phyloP scores from a whole-genome alignment of 2,888 invertebrate genomes.

The Lasioglossum malachurum region DNA sequence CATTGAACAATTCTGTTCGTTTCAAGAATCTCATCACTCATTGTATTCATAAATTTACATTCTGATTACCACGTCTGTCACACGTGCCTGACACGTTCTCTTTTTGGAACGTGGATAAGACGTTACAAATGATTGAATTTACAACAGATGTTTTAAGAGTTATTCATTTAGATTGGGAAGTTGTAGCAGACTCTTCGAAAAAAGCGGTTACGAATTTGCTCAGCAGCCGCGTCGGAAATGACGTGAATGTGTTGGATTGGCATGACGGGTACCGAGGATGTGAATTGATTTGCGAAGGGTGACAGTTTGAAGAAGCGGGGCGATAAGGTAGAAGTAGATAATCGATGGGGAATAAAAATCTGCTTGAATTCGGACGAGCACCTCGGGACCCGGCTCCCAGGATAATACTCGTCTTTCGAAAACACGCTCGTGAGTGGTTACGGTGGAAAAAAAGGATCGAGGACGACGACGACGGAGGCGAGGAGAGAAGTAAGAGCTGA shows the following conservation, averaged over 20 bases:
- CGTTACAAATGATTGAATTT: background rate
- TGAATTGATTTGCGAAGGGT: background rate
- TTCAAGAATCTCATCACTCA: background rate
- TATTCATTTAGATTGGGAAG: too few relatives aligned
- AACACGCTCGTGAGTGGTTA: conserved; percentile 43
- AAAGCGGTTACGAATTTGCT: background rate
- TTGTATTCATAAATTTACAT: background rate
- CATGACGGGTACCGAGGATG: background rate
- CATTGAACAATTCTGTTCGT: background rate
- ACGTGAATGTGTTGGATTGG: background rate
- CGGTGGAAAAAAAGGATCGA: conserved; percentile 29
- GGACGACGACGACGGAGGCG: conserved; percentile 31
- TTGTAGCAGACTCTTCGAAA: background rate
- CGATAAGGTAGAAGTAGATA: conserved; percentile 28
- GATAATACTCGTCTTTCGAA: conserved; percentile 49
- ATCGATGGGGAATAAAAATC: conserved; percentile 37
- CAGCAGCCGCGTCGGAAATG: background rate
- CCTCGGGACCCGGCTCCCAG: conserved; percentile 20
- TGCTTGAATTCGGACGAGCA: conserved; percentile 35
- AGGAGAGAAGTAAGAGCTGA: conserved; percentile 64
- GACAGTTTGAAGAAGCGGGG: background rate
- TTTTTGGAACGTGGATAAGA: background rate
- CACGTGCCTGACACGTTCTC: background rate
- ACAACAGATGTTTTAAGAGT: background rate
- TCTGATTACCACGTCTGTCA: background rate